Percentiles rank a stretch among this genome's conserved stretches.
Evolutionary conservation across 2,113 vertebrate species (phyloP).

Genomic region (Passer domesticus): DNA sequence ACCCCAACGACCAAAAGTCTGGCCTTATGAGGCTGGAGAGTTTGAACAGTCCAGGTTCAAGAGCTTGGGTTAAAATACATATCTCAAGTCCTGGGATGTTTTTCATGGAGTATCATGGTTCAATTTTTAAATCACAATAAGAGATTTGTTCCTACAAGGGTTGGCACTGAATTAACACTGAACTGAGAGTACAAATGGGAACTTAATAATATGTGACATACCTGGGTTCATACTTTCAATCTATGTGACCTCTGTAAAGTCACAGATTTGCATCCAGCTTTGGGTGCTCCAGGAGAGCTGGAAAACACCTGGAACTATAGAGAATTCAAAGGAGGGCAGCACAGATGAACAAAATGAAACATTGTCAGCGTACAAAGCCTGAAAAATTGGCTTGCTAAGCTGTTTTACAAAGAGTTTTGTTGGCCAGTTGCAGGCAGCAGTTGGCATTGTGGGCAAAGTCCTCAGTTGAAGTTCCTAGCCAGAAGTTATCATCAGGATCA

Average conservation of each 20-base stretch:
- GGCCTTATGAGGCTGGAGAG: neutral
- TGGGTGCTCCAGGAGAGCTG: neutral
- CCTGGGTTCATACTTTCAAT: neutral
- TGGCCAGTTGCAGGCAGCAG: neutral
- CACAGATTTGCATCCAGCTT: neutral
- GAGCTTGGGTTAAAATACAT: neutral
- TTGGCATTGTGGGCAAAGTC: neutral
- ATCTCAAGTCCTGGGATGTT: neutral
- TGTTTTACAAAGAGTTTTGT: neutral
- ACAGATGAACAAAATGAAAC: neutral
- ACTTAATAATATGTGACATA: neutral
- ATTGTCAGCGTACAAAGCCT: neutral
- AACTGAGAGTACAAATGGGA: neutral
- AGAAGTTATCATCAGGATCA: neutral
- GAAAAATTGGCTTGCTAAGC: neutral
- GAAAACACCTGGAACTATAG: neutral
- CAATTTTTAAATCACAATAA: neutral
- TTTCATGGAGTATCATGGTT: neutral
- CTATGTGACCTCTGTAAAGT: neutral
- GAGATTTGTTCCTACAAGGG: fast-evolving
- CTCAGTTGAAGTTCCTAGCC: neutral
- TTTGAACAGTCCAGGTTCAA: neutral
- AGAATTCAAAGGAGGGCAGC: neutral
- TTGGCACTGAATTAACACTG: neutral
- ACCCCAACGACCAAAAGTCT: neutral